Conservation (phyloP, 2,113 vertebrate genomes). For the Megaceryle torquata region DNA sequence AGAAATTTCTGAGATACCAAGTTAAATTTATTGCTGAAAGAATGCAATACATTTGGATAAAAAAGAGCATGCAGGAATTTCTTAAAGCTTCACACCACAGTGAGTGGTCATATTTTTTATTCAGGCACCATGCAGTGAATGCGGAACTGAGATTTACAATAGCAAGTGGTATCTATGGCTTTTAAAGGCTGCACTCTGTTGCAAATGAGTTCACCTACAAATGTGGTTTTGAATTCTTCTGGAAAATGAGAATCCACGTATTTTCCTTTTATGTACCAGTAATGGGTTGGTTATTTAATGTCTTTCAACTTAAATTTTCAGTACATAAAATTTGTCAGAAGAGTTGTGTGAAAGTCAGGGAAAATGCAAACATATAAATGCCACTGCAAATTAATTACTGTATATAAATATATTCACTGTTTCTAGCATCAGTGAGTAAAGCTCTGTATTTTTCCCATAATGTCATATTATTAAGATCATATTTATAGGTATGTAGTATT, state of each 20-base stretch:
- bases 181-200: neutral
- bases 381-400: neutral
- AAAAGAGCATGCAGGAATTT: neutral
- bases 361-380: neutral
- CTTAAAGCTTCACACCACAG: neutral
- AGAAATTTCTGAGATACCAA: neutral
- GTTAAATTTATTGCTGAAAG: neutral
- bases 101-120: neutral
- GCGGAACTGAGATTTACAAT: neutral
- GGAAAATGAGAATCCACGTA: neutral
- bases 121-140: neutral
- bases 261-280: neutral
- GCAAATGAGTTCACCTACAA: neutral
- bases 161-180: neutral
- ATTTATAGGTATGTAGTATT: neutral
- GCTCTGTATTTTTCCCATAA: neutral
- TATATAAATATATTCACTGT: neutral
- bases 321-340: neutral
- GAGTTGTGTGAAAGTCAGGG: neutral
- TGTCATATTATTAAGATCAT: neutral
- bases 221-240: neutral
- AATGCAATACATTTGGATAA: neutral
- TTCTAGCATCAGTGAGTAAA: neutral
- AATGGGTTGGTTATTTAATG: neutral
- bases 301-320: neutral